Evolutionary conservation across 2,113 vertebrate genomes (phyloP).

Genomic region (Falcunculus frontatus): DNA sequence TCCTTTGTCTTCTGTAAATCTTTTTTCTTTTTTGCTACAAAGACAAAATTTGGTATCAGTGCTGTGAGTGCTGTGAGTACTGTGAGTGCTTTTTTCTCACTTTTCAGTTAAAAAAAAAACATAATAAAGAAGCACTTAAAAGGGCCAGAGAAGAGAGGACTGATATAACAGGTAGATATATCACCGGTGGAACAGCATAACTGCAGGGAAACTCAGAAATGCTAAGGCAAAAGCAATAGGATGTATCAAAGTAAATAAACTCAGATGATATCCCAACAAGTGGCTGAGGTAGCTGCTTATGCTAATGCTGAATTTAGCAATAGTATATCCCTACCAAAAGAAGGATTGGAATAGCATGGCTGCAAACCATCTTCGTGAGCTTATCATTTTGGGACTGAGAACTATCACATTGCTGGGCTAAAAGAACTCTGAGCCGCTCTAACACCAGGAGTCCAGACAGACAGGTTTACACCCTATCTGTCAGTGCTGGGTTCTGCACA

Average conservation of each 20-base stretch:
- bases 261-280: not conserved
- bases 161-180: not conserved
- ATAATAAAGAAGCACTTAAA: not conserved
- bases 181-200: not conserved
- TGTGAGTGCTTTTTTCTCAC: rapidly evolving
- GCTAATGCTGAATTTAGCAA: not conserved
- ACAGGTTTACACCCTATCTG: not conserved
- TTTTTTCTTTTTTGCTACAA: not conserved
- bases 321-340: not conserved
- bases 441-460: not conserved
- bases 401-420: not conserved
- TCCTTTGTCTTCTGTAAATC: not conserved
- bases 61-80: rapidly evolving
- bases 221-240: not conserved
- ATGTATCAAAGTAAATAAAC: not conserved
- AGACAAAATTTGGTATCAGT: not conserved
- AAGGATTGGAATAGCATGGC: not conserved
- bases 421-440: not conserved
- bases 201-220: not conserved
- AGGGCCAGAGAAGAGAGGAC: not conserved
- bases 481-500: not conserved
- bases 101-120: not conserved
- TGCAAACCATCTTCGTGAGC: not conserved
- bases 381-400: not conserved
- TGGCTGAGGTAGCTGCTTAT: not conserved